Conservation (phyloP, 2,113 vertebrate species). For the Arothron firmamentum region DNA sequence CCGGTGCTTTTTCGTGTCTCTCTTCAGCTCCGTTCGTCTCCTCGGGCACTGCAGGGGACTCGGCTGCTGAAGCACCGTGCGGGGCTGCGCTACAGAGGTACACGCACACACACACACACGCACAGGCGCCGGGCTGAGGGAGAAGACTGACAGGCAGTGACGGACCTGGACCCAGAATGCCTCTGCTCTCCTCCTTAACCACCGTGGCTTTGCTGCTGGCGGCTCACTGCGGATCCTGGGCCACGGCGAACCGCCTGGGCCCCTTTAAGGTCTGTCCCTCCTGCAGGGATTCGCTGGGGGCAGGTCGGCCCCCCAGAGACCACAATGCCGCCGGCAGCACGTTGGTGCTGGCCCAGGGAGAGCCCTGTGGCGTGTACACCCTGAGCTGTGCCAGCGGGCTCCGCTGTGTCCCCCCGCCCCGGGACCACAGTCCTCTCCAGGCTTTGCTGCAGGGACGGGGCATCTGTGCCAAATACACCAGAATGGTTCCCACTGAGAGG, state of each 20-base stretch:
- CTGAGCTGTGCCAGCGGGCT: conserved; percentile 78
- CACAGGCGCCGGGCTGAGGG: conserved; percentile 51
- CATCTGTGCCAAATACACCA: conserved; percentile 71
- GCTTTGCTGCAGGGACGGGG: conserved; percentile 80
- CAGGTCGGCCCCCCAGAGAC: conserved; percentile 70
- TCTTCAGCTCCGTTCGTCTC: conserved; percentile 75
- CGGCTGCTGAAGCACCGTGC: conserved; percentile 65
- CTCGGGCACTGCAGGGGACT: conserved; percentile 75
- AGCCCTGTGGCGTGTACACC: conserved; percentile 79
- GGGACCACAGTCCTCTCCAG: conserved; percentile 78
- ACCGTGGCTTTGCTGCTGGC: conserved; percentile 72
- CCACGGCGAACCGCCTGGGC: conserved; percentile 66
- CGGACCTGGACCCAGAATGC: conserved; percentile 70
- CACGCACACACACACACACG: too few relatives aligned
- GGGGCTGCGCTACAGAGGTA: conserved; percentile 41
- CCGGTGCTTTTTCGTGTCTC: conserved; percentile 73
- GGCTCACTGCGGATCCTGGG: conserved; percentile 71
- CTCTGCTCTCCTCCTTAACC: conserved; percentile 70
- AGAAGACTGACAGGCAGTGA: conserved; percentile 56
- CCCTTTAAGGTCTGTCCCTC: conserved; percentile 69
- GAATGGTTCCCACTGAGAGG: conserved; percentile 68
- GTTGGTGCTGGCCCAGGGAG: conserved; percentile 69
- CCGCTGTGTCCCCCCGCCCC: conserved; percentile 76
- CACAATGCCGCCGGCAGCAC: conserved; percentile 65
- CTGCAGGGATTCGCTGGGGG: conserved; percentile 71